These are phyloP conservation scores for Gallirallus australis DNA, from an alignment of 2,797 vertebrate genomes.

Conservation along the genomic window DNA sequence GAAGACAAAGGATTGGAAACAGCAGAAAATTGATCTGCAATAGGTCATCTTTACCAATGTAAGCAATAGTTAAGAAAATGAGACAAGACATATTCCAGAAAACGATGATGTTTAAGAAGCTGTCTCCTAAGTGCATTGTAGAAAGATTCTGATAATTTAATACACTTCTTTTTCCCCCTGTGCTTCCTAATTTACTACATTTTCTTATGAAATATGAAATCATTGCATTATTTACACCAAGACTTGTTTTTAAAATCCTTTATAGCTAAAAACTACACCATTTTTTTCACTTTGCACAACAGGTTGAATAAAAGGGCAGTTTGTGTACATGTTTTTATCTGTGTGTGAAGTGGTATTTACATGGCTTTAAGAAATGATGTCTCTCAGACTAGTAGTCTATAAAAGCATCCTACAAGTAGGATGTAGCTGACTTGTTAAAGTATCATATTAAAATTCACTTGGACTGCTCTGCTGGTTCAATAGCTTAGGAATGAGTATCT, in stretches of 20 bases:
- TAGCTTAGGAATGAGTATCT: background rate
- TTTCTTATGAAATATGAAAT: background rate
- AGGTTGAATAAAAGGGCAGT: background rate
- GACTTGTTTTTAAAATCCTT: background rate
- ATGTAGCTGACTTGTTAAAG: background rate
- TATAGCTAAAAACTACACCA: background rate
- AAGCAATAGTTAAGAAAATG: background rate
- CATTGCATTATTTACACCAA: background rate
- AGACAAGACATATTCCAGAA: background rate
- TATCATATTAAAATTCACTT: background rate
- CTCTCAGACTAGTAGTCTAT: background rate
- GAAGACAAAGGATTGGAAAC: slow-evolving; percentile 5
- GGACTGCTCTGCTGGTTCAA: background rate
- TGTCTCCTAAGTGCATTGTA: background rate
- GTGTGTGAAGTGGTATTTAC: background rate
- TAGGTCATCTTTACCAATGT: background rate
- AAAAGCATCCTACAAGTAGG: background rate
- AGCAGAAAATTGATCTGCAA: slow-evolving; percentile 14
- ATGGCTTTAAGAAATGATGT: background rate
- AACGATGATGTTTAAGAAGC: background rate
- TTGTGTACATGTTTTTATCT: background rate
- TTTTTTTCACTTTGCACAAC: background rate
- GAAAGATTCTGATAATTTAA: background rate
- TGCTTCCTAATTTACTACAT: background rate
- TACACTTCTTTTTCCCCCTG: background rate